These are phyloP conservation scores for Lordiphosa fenestrarum DNA, from an alignment of 2,888 invertebrate genomes.

Conservation along the genomic window DNA sequence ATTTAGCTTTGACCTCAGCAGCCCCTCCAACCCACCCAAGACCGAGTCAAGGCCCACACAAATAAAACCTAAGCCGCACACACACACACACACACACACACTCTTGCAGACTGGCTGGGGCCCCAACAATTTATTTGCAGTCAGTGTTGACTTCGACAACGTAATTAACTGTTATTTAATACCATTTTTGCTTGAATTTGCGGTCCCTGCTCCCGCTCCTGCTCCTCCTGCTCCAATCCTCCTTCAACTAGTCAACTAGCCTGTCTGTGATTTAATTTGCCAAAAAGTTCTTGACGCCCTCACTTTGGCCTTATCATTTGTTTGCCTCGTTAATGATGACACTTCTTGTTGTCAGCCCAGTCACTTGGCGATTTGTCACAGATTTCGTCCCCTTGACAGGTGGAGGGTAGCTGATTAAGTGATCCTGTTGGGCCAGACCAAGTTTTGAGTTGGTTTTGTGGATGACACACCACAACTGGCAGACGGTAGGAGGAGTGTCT, in stretches of 20 bases:
- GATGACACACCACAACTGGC: conserved; percentile 7
- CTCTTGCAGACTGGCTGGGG: conserved; percentile 19
- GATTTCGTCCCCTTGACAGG: conserved; percentile 33
- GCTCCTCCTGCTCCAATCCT: conserved; percentile 1
- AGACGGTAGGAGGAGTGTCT: not conserved
- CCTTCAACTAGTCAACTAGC: too few species aligned
- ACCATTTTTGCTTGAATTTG: conserved; percentile 66
- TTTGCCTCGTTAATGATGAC: conserved; percentile 60
- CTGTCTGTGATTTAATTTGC: conserved; percentile 61
- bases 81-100: conserved; percentile 14
- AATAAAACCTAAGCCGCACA: conserved; percentile 9
- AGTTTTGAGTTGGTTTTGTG: not conserved
- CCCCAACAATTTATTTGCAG: conserved; percentile 33
- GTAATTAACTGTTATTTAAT: conserved; percentile 72
- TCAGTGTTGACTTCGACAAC: conserved; percentile 7
- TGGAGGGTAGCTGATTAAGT: conserved; percentile 31
- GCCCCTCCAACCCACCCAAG: not conserved
- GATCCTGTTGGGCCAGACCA: conserved; percentile 1
- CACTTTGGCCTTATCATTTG: conserved; percentile 47
- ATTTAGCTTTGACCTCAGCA: conserved; percentile 55
- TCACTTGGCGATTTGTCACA: conserved; percentile 61
- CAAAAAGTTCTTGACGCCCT: conserved; percentile 54
- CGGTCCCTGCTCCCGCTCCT: conserved; percentile 22
- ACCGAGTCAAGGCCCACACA: conserved; percentile 4
- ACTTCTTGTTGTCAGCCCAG: conserved; percentile 58